Conservation (phyloP, 2,797 vertebrate genomes). For the Pseudochirops corinnae region DNA sequence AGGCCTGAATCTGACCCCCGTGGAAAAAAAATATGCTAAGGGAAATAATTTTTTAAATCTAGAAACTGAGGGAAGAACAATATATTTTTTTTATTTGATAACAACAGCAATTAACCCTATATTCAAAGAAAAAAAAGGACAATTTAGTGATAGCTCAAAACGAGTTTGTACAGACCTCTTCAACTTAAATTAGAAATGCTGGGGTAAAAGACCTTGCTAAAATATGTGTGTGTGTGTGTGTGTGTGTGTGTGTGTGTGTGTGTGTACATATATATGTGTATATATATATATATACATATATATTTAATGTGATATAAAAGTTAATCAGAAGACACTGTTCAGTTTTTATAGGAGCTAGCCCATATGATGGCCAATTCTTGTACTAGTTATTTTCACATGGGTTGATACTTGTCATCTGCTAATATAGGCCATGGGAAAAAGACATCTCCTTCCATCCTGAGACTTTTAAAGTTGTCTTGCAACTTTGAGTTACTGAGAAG, state of each 20-base stretch:
- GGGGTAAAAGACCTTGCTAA: slow-evolving; percentile 24
- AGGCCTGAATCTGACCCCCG: not conserved
- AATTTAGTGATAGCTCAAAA: slow-evolving; percentile 27
- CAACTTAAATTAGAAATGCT: slow-evolving; percentile 42
- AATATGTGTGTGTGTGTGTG: not conserved
- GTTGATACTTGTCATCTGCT: slow-evolving; percentile 34
- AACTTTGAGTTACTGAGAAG: too few relatives aligned
- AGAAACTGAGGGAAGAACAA: not conserved
- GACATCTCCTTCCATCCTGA: not conserved
- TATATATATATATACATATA: too few relatives aligned
- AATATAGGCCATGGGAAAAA: slow-evolving; percentile 41
- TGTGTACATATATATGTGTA: too few relatives aligned
- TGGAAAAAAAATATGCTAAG: not conserved
- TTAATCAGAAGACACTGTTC: slow-evolving; percentile 43
- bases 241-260: not conserved
- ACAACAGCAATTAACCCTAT: slow-evolving; percentile 16
- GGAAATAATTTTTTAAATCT: not conserved
- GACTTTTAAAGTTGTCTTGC: too few relatives aligned
- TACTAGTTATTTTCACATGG: not conserved
- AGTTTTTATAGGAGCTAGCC: slow-evolving; percentile 30
- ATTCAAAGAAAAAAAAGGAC: slow-evolving; percentile 46
- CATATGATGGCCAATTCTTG: not conserved
- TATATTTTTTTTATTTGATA: not conserved
- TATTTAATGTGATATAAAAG: not conserved
- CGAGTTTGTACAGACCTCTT: slow-evolving; percentile 25